Evolutionary conservation across 2,113 vertebrate genomes (phyloP).

Genomic region (Myiagra hebetior): DNA sequence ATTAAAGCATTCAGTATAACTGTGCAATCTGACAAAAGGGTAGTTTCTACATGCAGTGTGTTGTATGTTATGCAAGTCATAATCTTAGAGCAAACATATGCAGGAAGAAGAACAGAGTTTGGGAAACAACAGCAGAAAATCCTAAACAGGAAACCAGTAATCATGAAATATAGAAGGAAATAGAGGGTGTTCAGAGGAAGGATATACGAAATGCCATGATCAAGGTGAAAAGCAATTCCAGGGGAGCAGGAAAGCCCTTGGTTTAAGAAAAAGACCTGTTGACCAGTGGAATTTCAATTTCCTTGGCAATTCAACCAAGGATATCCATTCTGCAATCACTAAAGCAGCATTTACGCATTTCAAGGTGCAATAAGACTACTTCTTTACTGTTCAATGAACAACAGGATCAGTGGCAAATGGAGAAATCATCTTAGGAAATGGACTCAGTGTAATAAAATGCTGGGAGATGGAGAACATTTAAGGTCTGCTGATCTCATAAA

Average conservation of each 20-base stretch:
- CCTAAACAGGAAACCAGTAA: background rate
- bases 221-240: constrained; percentile 29
- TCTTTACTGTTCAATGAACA: constrained; percentile 22
- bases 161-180: background rate
- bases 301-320: constrained; percentile 25
- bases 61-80: background rate
- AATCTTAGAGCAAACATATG: background rate
- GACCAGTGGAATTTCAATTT: constrained; percentile 51
- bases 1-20: background rate
- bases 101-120: background rate
- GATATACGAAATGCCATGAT: background rate
- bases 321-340: constrained; percentile 9
- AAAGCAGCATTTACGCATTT: constrained; percentile 10
- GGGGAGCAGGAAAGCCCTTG: background rate
- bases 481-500: background rate
- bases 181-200: background rate
- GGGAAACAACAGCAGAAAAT: background rate
- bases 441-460: background rate
- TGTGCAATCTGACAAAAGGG: background rate
- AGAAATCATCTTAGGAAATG: background rate
- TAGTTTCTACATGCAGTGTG: background rate
- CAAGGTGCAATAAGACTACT: background rate
- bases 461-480: background rate
- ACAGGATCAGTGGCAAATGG: background rate
- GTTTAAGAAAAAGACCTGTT: background rate